phyloP scores from a whole-genome alignment of 2,113 vertebrate genomes.

The Engystomops pustulosus region DNA sequence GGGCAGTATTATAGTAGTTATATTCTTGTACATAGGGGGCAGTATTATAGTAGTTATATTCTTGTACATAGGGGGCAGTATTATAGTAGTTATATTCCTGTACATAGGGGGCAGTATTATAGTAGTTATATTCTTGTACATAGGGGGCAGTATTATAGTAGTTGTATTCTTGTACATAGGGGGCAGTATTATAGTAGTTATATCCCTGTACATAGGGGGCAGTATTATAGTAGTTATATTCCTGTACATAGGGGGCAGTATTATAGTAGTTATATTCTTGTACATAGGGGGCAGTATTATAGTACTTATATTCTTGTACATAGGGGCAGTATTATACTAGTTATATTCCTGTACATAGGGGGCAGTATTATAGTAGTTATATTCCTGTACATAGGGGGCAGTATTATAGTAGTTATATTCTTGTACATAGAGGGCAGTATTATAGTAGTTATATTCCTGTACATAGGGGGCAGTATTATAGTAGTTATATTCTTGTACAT shows the following conservation, averaged over 20 bases:
- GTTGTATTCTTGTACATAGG: background rate
- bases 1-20: constrained; percentile 2
- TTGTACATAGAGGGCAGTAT: too few species aligned
- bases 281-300: background rate
- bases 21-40: background rate
- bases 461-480: too few species aligned
- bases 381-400: too few species aligned
- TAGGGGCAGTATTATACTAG: background rate
- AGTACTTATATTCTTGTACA: background rate
- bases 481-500: too few species aligned
- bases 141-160: background rate
- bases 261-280: constrained; percentile 1
- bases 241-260: background rate
- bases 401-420: too few species aligned
- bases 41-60: background rate
- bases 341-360: too few species aligned
- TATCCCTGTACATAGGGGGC: background rate
- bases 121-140: constrained; percentile 9
- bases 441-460: too few species aligned
- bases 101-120: background rate
- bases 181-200: background rate
- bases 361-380: background rate
- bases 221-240: constrained; percentile 10
- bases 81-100: background rate
- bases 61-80: constrained; percentile 4